phyloP scores from a whole-genome alignment of 2,888 invertebrate genomes.

The Choreutis nemorana region DNA sequence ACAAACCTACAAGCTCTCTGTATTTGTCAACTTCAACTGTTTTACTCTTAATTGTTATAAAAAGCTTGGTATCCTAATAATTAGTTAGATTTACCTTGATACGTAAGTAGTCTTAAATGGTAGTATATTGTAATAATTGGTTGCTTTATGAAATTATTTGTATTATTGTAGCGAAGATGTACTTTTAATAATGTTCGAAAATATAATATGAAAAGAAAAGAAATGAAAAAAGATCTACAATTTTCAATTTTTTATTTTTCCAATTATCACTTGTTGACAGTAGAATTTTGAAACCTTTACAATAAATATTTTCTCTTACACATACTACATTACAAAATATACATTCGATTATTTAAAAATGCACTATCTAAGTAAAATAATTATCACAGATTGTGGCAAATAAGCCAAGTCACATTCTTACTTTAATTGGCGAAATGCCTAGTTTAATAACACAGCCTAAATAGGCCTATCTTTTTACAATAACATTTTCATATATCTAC shows the following conservation, averaged over 20 bases:
- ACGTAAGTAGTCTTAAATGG: too few relatives aligned
- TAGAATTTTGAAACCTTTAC: constrained; percentile 45
- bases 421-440: constrained; percentile 44
- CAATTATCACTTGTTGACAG: constrained; percentile 52
- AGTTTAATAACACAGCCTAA: constrained; percentile 48
- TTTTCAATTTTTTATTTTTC: constrained; percentile 38
- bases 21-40: too few relatives aligned
- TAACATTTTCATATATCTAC: constrained; percentile 18
- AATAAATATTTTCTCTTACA: constrained; percentile 54
- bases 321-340: constrained; percentile 48
- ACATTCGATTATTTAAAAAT: constrained; percentile 39
- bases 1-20: too few relatives aligned
- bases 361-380: constrained; percentile 41
- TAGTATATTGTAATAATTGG: too few relatives aligned
- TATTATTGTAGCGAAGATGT: too few relatives aligned
- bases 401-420: constrained; percentile 39
- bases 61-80: too few relatives aligned
- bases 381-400: constrained; percentile 61
- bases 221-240: constrained; percentile 2
- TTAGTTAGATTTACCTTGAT: too few relatives aligned
- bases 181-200: too few relatives aligned
- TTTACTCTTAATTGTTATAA: too few relatives aligned
- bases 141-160: too few relatives aligned
- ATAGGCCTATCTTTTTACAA: constrained; percentile 29
- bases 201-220: too few relatives aligned